Evolutionary conservation across 2,797 vertebrate species (phyloP), one percentile per base, ranked within the genome.

Genomic region (Tadarida brasiliensis): DNA sequence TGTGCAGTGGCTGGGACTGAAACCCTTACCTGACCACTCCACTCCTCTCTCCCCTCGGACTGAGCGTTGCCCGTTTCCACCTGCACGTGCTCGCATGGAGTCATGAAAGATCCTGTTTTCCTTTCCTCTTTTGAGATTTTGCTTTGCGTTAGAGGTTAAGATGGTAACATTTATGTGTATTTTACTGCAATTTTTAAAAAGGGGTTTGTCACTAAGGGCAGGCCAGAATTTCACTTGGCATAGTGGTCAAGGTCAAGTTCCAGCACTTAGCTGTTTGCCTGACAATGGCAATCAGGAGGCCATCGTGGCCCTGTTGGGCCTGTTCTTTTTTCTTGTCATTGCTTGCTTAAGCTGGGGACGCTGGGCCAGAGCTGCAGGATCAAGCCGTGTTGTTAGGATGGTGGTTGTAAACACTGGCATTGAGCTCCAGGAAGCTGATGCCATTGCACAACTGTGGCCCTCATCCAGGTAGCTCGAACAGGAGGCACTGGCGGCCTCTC

Each of bases 121-220:
- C 51, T 26, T 67, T 76, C 49, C 20, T 81, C 33, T 44, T 30
- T 22, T 47, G 11, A 81, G 8, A 51, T 54, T 95, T 94, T 61
- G 59, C 71, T 96, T 90, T 73, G 22, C 51, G 61, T 80, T 88
- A 47, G 82, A 90, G 54, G 20, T 76, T 80, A 74, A 85, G 28
- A 74, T 67, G 22, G 49, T 94, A 63, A 85, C 33, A 35, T 74
- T 33, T 47, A 35, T 3, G 2, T 76, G 28, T 51, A 26, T 68
- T 78, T 92, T 56, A 76, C 77, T 22, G 22, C 19, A 94, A n/a
- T 39, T 54, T 83, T 0, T 30, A 80, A 51, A 74, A 28, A 65
- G 76, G 19, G 49, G 73, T 26, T 71, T 84, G 26, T 78, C 33
- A 22, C 49, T 26, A 30, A 20, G 12, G 54, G 26, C 6, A 24